These are phyloP conservation scores for Lithophane semibrunnea DNA, from an alignment of 2,888 invertebrate genomes.

Conservation along the genomic window DNA sequence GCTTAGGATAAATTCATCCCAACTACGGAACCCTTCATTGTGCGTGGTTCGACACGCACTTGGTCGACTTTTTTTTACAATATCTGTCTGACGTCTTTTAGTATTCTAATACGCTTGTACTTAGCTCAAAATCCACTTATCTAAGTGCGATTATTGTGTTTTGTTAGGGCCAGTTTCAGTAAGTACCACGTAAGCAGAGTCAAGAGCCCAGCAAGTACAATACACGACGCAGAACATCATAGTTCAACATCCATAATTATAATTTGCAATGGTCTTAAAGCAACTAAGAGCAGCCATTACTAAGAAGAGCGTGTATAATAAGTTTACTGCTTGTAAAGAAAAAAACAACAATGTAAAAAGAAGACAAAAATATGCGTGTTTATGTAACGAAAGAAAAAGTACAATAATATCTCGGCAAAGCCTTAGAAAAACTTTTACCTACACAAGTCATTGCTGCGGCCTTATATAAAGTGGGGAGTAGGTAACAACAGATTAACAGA, in stretches of 20 bases:
- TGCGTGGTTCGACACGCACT: too few relatives aligned
- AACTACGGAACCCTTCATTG: too few relatives aligned
- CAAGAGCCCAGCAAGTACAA: too few relatives aligned
- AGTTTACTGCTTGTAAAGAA: constrained; percentile 28
- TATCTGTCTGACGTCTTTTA: background rate
- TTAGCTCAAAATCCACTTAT: background rate
- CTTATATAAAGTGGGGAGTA: constrained; percentile 21
- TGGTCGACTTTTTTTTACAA: too few relatives aligned
- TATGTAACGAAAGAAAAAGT: constrained; percentile 38
- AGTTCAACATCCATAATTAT: background rate
- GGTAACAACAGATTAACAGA: constrained; percentile 38
- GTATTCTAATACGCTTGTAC: background rate
- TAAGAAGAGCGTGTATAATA: constrained; percentile 19
- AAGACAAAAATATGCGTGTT: constrained; percentile 41
- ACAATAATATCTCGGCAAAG: constrained; percentile 48
- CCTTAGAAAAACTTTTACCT: constrained; percentile 49
- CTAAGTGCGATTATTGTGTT: background rate
- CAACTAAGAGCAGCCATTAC: constrained; percentile 11
- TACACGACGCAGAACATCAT: background rate
- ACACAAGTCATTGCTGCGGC: constrained; percentile 44
- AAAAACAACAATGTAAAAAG: constrained; percentile 38
- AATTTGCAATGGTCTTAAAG: background rate
- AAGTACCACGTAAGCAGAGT: background rate
- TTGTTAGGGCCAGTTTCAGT: background rate
- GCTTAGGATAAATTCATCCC: too few relatives aligned